phyloP scores from a whole-genome alignment of 2,888 invertebrate species.

The Euzetes globulus region DNA sequence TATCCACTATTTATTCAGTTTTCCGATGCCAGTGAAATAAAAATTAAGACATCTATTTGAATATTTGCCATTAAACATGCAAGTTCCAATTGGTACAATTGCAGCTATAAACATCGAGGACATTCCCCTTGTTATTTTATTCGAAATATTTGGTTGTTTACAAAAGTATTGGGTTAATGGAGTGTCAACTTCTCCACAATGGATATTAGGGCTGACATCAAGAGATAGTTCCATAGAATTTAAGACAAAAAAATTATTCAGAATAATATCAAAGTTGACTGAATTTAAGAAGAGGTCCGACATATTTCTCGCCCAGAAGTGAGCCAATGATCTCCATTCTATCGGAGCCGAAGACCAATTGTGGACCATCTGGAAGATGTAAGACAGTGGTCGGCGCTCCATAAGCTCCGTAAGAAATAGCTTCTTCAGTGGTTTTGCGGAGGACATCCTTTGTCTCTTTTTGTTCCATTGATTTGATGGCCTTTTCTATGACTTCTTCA shows the following conservation, averaged over 20 bases:
- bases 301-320: slow-evolving; percentile 44
- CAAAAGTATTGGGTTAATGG: no score
- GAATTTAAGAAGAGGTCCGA: slow-evolving; percentile 16
- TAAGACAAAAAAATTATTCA: not conserved
- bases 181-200: no score
- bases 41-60: no score
- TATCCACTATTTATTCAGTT: no score
- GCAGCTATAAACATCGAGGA: no score
- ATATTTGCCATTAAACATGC: no score
- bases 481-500: slow-evolving; percentile 31
- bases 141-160: no score
- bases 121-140: no score
- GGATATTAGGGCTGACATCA: no score
- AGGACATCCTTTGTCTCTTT: slow-evolving; percentile 44
- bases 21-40: no score
- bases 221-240: not conserved
- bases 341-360: slow-evolving; percentile 49
- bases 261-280: not conserved
- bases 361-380: slow-evolving; percentile 44
- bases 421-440: slow-evolving; percentile 45
- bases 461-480: slow-evolving; percentile 33
- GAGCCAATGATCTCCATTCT: slow-evolving; percentile 48
- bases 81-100: no score
- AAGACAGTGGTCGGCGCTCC: slow-evolving; percentile 48
- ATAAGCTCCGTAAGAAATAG: slow-evolving; percentile 47